phyloP scores from a whole-genome alignment of 2,113 vertebrate genomes.

The Varanus komodoensis region DNA sequence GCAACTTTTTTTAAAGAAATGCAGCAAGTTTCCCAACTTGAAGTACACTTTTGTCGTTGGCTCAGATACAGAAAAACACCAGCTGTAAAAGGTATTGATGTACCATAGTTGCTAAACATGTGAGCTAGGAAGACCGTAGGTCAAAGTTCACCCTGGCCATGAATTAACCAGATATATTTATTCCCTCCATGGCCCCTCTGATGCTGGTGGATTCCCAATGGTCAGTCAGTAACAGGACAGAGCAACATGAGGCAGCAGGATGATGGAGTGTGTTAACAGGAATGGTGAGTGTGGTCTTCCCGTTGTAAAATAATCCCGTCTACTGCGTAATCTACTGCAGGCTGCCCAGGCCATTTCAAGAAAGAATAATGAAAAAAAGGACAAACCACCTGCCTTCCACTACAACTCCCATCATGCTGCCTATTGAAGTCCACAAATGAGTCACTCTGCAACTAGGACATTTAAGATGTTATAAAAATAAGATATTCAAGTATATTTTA shows the following conservation, averaged over 20 bases:
- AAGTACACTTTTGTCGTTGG: conserved; percentile 58
- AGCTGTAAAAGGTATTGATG: not conserved
- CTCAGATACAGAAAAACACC: conserved; percentile 59
- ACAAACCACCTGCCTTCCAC: not conserved
- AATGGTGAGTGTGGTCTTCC: not conserved
- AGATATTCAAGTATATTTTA: not conserved
- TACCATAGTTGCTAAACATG: not conserved
- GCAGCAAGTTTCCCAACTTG: conserved; percentile 48
- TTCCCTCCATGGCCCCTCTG: not conserved
- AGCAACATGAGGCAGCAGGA: not conserved
- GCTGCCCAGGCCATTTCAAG: not conserved
- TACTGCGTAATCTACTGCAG: not conserved
- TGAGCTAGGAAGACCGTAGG: not conserved
- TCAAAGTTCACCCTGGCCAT: not conserved
- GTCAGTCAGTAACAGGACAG: not conserved
- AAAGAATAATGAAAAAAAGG: not conserved
- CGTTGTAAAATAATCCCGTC: not conserved
- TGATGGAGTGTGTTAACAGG: not conserved
- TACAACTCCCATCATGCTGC: not conserved
- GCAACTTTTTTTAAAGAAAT: conserved; percentile 15
- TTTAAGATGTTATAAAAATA: not conserved
- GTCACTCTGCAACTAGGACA: not conserved
- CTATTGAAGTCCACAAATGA: not conserved
- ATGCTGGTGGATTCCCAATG: not conserved
- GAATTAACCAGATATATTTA: not conserved